A percentile compares a stretch with the other conserved stretches of the same genome.
These are phyloP conservation scores for Pandemis corylana DNA, from an alignment of 2,888 invertebrate genomes.

Conservation along the genomic window DNA sequence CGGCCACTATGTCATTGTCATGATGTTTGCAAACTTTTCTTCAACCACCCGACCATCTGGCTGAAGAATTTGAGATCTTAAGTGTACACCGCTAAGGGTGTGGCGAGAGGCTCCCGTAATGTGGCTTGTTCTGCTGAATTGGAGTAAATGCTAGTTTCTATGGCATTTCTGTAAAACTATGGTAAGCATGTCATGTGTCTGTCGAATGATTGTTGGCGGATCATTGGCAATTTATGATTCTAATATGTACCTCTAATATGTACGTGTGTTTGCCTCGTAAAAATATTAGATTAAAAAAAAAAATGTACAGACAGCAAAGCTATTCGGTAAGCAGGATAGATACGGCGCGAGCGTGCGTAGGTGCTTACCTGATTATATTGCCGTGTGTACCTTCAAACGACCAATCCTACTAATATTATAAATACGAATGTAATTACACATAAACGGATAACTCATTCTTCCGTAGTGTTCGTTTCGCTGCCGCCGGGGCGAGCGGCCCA, in stretches of 20 bases:
- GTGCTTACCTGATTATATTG: too few species aligned
- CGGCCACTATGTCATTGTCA: conserved; percentile 60
- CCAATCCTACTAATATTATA: too few species aligned
- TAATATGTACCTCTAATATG: background rate
- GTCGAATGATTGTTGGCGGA: background rate
- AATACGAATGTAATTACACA: too few species aligned
- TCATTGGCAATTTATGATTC: background rate
- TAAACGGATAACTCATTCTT: too few species aligned
- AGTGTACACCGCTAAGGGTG: conserved; percentile 1
- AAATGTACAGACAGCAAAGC: too few species aligned
- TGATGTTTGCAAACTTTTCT: conserved; percentile 65
- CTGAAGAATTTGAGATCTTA: conserved; percentile 14
- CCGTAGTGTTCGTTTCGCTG: too few species aligned
- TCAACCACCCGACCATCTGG: background rate
- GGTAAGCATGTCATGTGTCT: background rate
- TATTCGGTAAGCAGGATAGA: too few species aligned
- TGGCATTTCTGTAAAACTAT: conserved; percentile 37
- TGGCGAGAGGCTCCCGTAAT: conserved; percentile 28
- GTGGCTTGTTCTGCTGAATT: conserved; percentile 44
- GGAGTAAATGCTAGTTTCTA: conserved; percentile 52
- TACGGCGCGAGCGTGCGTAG: too few species aligned
- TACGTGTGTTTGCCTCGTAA: too few species aligned
- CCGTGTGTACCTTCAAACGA: too few species aligned
- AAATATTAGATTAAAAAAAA: too few species aligned
- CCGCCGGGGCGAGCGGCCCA: too few species aligned